phyloP scores from a whole-genome alignment of 2,888 invertebrate species.

The Athrips mouffetella region DNA sequence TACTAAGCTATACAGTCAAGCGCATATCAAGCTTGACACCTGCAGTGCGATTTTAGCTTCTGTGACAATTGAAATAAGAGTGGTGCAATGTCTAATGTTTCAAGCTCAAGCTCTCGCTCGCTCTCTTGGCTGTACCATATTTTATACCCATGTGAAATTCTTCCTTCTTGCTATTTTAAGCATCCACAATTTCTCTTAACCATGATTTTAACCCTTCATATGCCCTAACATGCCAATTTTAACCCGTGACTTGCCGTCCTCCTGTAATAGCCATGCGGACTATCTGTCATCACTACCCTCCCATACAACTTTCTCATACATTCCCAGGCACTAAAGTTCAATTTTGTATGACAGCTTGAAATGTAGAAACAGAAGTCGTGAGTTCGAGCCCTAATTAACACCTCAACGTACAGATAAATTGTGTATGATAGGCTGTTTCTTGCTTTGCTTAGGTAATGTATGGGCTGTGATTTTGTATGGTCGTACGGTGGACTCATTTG shows the following conservation, averaged over 20 bases:
- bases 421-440: constrained; percentile 45
- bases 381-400: constrained; percentile 75
- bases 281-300: constrained; percentile 56
- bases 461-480: constrained; percentile 4
- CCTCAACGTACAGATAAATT: constrained; percentile 72
- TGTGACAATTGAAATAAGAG: no score
- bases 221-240: constrained; percentile 60
- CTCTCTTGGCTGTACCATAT: no score
- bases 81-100: no score
- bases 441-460: constrained; percentile 2
- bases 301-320: background rate
- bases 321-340: no score
- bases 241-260: constrained; percentile 65
- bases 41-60: no score
- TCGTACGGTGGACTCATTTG: no score
- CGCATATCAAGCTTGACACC: no score
- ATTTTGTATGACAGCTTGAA: background rate
- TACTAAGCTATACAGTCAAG: no score
- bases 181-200: no score
- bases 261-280: constrained; percentile 64
- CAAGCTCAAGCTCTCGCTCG: no score
- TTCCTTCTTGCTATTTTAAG: no score
- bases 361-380: constrained; percentile 53
- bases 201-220: constrained; percentile 52
- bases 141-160: no score